Evolutionary conservation across 2,113 vertebrate genomes (phyloP).

Genomic region (Menidia beryllina): DNA sequence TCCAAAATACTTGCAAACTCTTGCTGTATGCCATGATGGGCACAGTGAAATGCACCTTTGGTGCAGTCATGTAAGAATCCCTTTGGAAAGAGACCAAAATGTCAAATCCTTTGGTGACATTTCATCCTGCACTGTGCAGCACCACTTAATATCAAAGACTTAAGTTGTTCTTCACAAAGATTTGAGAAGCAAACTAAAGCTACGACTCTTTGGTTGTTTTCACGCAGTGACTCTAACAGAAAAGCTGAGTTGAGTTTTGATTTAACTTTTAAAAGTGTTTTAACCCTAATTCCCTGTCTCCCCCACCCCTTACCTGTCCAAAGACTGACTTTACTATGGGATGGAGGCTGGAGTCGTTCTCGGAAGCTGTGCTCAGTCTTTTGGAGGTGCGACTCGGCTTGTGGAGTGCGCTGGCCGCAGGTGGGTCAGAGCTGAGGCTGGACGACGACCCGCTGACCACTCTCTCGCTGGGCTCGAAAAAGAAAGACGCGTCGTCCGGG

Average conservation of each 20-base stretch:
- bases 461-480: slow-evolving; percentile 74
- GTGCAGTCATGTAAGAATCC: slow-evolving; percentile 2
- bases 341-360: slow-evolving; percentile 76
- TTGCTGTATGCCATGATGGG: not conserved
- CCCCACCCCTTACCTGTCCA: slow-evolving; percentile 77
- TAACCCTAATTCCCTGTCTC: not conserved
- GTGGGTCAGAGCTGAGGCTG: slow-evolving; percentile 68
- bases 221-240: not conserved
- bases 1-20: not conserved
- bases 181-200: slow-evolving; percentile 1
- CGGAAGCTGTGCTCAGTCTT: slow-evolving; percentile 73
- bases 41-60: no score
- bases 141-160: no score
- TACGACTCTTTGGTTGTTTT: not conserved
- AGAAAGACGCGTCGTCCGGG: slow-evolving; percentile 69
- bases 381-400: slow-evolving; percentile 70
- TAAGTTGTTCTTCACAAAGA: no score
- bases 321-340: slow-evolving; percentile 83
- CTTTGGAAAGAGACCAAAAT: not conserved
- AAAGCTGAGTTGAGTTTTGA: not conserved
- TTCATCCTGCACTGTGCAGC: not conserved
- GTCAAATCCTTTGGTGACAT: not conserved
- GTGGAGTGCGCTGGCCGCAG: slow-evolving; percentile 62
- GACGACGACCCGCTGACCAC: slow-evolving; percentile 63
- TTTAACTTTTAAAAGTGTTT: not conserved